phyloP scores from a whole-genome alignment of 2,113 vertebrate genomes.

The Zosterops japonicus region DNA sequence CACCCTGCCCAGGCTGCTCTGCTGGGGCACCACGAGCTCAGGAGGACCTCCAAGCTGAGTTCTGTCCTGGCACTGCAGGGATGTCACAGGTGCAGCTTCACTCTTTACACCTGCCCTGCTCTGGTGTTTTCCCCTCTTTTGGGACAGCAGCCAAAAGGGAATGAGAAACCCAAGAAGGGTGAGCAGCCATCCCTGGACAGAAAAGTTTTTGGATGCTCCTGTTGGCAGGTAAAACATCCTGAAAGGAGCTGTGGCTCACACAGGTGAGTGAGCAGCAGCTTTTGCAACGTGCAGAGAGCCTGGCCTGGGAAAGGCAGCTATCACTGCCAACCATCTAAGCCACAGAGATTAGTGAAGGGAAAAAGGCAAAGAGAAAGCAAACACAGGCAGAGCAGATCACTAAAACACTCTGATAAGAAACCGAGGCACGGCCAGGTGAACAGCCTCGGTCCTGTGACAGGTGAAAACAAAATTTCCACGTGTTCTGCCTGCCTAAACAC shows the following conservation, averaged over 20 bases:
- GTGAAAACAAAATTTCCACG: neutral
- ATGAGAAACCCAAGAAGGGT: fast-evolving
- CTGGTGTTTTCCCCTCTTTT: neutral
- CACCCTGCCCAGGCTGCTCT: neutral
- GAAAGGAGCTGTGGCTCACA: neutral
- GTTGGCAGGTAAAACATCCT: fast-evolving
- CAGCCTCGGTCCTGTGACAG: neutral
- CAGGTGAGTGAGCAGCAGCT: neutral
- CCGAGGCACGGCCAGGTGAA: neutral
- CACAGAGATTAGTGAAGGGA: neutral
- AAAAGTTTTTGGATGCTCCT: neutral
- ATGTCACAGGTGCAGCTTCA: too few relatives aligned
- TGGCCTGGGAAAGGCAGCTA: neutral
- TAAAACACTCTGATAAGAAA: fast-evolving
- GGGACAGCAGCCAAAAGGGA: neutral
- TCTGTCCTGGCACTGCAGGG: too few relatives aligned
- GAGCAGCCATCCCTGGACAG: neutral
- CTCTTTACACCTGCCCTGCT: neutral
- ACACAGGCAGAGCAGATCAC: neutral
- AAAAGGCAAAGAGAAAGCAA: neutral
- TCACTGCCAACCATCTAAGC: neutral
- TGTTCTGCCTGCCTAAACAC: neutral
- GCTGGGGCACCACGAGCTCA: neutral
- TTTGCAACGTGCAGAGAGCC: neutral
- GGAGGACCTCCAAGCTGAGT: neutral